Base-by-base conservation (phyloP, 2,797 vertebrate genomes). In the Chlorospingus flavigularis region DNA sequence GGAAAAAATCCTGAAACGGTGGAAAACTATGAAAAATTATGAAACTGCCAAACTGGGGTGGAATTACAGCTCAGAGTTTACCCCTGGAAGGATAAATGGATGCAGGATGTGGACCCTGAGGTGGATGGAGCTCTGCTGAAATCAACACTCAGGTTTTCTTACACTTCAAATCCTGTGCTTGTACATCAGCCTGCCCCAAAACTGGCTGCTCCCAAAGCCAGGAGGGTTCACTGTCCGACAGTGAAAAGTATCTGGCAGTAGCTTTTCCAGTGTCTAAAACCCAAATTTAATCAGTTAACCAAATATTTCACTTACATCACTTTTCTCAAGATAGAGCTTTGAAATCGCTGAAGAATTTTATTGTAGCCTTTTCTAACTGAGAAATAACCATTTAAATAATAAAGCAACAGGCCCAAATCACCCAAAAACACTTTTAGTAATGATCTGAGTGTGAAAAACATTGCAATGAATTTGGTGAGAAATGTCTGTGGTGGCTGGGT, bases 381-480 rank as follows among this genome's bases (percentile, higher is more conserved):
- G 20, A 77, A 87, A 18, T 10, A 9, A 48, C 4, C 11, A 19
- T 33, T 68, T 57, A 84, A 55, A 77, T 7, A n/a, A 9, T 21
- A 61, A 8, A 6, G 2, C 2, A 50, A 23, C 7, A n/a, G 7
- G 10, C 17, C 23, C 17, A 60, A 78, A 26, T 26, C 35, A 71
- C 37, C 43, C 7, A 0, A 77, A 35, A 28, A 0, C 19, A 21
- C 14, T 4, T 55, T 43, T 31, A 48, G 3, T 13, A 54, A 40
- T 5, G 15, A 20, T 11, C 3, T 1, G 20, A 10, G 4, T 3
- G 2, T 5, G 18, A n/a, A 68, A 42, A 65, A 63, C 16, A 45
- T 33, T 23, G 63, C 11, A 70, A 7, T 47, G 40, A 30, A 53
- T 3, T 39, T 35, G 24, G 28, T 50, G 60, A 60, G 63, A n/a